phyloP scores from a whole-genome alignment of 2,888 invertebrate species.

The Caenorhabditis sp. region DNA sequence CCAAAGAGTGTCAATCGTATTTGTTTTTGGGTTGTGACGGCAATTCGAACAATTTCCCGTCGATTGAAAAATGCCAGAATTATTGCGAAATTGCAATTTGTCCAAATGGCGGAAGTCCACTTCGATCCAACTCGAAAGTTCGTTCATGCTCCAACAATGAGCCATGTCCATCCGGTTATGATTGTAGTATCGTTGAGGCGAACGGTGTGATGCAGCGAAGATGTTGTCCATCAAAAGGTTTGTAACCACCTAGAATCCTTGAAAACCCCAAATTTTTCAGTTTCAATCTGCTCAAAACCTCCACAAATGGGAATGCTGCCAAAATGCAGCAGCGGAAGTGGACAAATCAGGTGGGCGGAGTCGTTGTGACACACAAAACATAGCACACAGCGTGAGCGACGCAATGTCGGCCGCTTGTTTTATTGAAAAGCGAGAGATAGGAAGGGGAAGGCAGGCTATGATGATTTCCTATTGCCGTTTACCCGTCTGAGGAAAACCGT shows the following conservation, averaged over 20 bases:
- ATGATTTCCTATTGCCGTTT: conserved; percentile 50
- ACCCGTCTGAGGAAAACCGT: conserved; percentile 53
- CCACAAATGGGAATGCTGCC: conserved; percentile 54
- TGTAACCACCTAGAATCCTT: not conserved
- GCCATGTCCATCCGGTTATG: conserved; percentile 52
- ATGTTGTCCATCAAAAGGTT: conserved; percentile 57
- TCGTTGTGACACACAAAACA: conserved; percentile 9
- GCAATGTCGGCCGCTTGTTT: conserved; percentile 21
- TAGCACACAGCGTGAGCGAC: conserved; percentile 17
- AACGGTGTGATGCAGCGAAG: conserved; percentile 48
- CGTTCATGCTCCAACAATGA: conserved; percentile 48
- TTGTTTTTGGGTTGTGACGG: conserved; percentile 60
- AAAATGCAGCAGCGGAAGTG: conserved; percentile 50
- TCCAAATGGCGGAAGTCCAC: conserved; percentile 56
- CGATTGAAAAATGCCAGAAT: conserved; percentile 53
- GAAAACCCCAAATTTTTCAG: conserved; percentile 14
- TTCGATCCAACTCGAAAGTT: conserved; percentile 50
- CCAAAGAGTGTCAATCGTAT: conserved; percentile 57
- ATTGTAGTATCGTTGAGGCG: conserved; percentile 52
- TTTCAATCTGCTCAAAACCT: conserved; percentile 50
- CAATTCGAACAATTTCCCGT: conserved; percentile 61
- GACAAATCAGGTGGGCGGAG: conserved; percentile 42
- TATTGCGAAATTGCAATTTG: conserved; percentile 58
- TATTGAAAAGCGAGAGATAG: not conserved
- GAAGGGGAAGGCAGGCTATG: conserved; percentile 18